phyloP scores from a whole-genome alignment of 2,888 invertebrate genomes.

The Chloromyia formosa region DNA sequence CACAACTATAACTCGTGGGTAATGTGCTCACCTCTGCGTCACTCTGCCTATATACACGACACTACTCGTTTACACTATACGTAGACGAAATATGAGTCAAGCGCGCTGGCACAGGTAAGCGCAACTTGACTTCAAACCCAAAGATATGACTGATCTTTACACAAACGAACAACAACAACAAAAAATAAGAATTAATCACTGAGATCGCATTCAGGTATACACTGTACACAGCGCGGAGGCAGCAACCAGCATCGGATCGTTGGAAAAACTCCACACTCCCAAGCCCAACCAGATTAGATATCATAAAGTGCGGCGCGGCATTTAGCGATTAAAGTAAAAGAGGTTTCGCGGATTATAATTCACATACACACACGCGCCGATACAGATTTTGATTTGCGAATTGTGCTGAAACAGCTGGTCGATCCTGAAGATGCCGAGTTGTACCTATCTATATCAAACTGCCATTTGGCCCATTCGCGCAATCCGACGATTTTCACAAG shows the following conservation, averaged over 20 bases:
- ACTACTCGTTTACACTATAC: not conserved
- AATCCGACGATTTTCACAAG: not conserved
- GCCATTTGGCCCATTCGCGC: not conserved
- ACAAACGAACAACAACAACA: not conserved
- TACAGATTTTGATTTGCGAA: too few species aligned
- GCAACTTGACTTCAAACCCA: conserved; percentile 2
- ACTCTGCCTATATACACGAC: not conserved
- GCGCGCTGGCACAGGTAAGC: conserved; percentile 27
- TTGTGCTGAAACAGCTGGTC: not conserved
- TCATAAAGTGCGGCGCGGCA: not conserved
- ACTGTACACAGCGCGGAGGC: not conserved
- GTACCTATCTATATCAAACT: too few species aligned
- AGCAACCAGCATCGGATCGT: not conserved
- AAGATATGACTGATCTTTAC: not conserved
- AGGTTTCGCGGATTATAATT: not conserved
- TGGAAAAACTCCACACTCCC: not conserved
- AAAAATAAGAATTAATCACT: conserved; percentile 1
- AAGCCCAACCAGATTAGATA: not conserved
- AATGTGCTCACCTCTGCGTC: conserved; percentile 16
- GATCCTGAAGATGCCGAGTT: not conserved
- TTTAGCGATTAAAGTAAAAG: not conserved
- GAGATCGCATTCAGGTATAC: not conserved
- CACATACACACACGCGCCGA: not conserved
- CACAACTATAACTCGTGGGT: not conserved
- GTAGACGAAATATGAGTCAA: conserved; percentile 31